Percentiles rank a stretch among this genome's conserved stretches.
phyloP scores from a whole-genome alignment of 2,113 vertebrate genomes.

The Sturnus vulgaris region DNA sequence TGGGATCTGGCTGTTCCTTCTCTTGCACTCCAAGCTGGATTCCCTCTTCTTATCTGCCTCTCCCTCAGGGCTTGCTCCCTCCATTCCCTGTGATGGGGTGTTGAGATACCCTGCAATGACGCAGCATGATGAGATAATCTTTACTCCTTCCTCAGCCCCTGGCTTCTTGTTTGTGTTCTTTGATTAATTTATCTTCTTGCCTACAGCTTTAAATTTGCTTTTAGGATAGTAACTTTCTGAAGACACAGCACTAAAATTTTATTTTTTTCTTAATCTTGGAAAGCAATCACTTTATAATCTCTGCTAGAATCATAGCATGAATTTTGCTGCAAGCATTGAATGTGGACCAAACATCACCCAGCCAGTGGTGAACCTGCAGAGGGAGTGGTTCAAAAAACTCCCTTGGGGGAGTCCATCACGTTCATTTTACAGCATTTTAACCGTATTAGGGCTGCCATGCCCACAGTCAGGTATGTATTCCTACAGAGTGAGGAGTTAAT shows the following conservation, averaged over 20 bases:
- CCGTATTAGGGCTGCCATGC: background rate
- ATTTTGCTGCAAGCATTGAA: background rate
- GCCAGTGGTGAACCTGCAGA: background rate
- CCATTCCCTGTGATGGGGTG: background rate
- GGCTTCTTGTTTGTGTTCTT: background rate
- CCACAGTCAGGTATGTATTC: background rate
- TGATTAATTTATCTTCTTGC: background rate
- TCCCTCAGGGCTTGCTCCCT: background rate
- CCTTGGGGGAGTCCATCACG: background rate
- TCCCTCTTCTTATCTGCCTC: background rate
- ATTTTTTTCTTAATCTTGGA: background rate
- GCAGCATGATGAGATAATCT: conserved; percentile 5
- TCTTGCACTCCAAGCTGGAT: background rate
- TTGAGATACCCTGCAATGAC: background rate
- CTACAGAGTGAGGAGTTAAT: background rate
- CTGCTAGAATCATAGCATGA: background rate
- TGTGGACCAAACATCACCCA: background rate
- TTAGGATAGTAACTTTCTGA: background rate
- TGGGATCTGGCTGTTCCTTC: background rate
- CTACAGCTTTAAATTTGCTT: background rate
- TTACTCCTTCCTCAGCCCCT: background rate
- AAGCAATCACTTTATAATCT: background rate
- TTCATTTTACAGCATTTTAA: background rate
- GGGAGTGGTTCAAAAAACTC: background rate
- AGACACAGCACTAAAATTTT: background rate